Conservation (phyloP, 2,113 vertebrate species). For the Ariopsis seemanni region DNA sequence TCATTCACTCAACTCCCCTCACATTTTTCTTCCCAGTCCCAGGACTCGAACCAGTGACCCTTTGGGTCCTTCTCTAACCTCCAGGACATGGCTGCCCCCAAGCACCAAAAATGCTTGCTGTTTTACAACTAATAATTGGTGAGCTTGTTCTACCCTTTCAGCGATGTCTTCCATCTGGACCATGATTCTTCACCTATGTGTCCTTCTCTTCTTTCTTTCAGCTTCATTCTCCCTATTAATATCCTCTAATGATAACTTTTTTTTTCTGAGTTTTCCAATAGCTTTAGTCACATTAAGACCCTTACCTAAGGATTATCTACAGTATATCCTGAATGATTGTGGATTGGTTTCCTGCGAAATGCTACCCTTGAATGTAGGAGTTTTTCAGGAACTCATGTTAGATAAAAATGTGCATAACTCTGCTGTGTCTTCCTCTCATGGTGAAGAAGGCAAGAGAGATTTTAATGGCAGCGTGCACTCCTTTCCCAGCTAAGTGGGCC, state of each 20-base stretch:
- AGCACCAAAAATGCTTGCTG: neutral
- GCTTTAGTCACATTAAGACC: neutral
- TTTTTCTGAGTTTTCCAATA: constrained; percentile 21
- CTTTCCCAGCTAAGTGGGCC: neutral
- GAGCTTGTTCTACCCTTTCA: neutral
- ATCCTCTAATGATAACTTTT: neutral
- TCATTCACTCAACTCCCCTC: no score
- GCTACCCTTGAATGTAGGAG: neutral
- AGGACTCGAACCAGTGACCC: no score
- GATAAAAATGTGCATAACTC: neutral
- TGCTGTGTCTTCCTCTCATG: neutral
- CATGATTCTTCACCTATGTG: neutral
- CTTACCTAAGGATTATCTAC: neutral
- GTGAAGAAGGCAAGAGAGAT: neutral
- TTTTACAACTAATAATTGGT: neutral
- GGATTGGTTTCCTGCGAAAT: neutral
- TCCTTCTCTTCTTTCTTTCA: neutral
- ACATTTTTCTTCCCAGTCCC: no score
- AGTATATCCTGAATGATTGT: neutral
- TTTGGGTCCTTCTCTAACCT: no score
- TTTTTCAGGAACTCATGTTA: neutral
- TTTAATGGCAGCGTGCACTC: no score
- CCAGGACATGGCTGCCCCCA: no score
- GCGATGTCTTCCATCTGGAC: neutral
- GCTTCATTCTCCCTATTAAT: neutral